A percentile compares a stretch with the other conserved stretches of the same genome.
Evolutionary conservation across 2,113 vertebrate genomes (phyloP).

Genomic region (Protobothrops mucrosquamatus): DNA sequence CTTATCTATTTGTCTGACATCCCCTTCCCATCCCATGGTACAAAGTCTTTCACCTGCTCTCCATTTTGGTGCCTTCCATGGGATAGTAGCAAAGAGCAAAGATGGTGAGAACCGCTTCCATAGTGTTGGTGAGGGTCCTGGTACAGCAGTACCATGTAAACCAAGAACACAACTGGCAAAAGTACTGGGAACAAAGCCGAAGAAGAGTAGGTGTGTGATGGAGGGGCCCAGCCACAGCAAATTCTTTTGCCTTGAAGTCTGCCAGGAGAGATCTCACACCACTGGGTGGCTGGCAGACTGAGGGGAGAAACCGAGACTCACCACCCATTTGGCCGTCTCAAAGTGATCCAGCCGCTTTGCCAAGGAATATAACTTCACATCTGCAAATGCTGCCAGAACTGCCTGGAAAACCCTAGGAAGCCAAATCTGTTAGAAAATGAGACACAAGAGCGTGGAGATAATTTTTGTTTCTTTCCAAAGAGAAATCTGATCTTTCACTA

Average conservation of each 20-base stretch:
- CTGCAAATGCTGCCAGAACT: slow-evolving; percentile 82
- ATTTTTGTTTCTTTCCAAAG: background rate
- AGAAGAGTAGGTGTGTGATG: background rate
- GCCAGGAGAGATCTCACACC: background rate
- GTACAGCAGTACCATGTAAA: slow-evolving; percentile 97
- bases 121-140: slow-evolving; percentile 92
- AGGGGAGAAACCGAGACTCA: slow-evolving; percentile 61
- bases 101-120: slow-evolving; percentile 83
- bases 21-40: background rate
- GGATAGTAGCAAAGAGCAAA: slow-evolving; percentile 89
- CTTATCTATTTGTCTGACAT: no score
- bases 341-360: slow-evolving; percentile 72
- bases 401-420: slow-evolving; percentile 84
- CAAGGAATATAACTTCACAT: slow-evolving; percentile 83
- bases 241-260: background rate
- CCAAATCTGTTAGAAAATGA: slow-evolving; percentile 78
- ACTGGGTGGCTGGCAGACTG: background rate
- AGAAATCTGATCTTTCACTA: background rate
- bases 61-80: slow-evolving; percentile 75
- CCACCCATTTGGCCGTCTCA: slow-evolving; percentile 82
- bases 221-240: background rate
- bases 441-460: background rate
- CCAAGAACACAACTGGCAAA: slow-evolving; percentile 94
- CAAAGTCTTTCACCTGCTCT: slow-evolving; percentile 75
- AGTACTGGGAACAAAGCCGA: slow-evolving; percentile 73